Percentiles rank a stretch among this genome's conserved stretches.
Conservation (phyloP, 2,797 vertebrate species). For the Danio choprae region DNA sequence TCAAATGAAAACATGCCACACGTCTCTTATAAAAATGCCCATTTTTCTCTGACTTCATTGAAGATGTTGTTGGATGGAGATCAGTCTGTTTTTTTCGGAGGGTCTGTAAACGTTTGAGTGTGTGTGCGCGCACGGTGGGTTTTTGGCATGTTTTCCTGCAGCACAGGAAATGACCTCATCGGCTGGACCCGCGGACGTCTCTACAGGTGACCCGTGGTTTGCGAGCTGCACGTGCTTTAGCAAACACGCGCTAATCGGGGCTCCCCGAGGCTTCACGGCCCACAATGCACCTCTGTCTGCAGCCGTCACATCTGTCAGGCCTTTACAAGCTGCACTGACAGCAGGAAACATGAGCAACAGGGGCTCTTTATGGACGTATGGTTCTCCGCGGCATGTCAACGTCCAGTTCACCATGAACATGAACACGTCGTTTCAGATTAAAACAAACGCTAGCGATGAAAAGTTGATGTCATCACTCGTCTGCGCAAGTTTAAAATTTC, state of each 20-base stretch:
- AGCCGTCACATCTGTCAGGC: constrained; percentile 77
- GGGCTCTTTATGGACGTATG: constrained; percentile 24
- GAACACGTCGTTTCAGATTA: not conserved
- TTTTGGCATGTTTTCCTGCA: constrained; percentile 47
- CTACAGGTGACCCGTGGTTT: constrained; percentile 37
- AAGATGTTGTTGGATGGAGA: constrained; percentile 13
- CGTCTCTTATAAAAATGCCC: not conserved
- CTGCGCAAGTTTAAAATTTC: too few species aligned
- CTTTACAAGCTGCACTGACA: constrained; percentile 73
- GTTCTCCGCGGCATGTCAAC: not conserved
- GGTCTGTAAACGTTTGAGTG: constrained; percentile 44
- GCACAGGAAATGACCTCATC: constrained; percentile 54
- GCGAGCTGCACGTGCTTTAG: constrained; percentile 37
- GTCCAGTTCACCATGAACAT: not conserved
- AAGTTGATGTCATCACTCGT: too few species aligned
- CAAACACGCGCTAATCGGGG: constrained; percentile 4
- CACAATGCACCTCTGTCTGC: constrained; percentile 77
- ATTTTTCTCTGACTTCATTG: constrained; percentile 18
- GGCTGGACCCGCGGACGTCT: constrained; percentile 50
- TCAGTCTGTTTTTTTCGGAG: constrained; percentile 17
- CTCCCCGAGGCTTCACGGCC: constrained; percentile 37
- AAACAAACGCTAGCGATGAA: not conserved
- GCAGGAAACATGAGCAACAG: constrained; percentile 70
- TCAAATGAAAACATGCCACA: too few species aligned
- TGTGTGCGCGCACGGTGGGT: not conserved